A percentile compares a stretch with the other conserved stretches of the same genome.
Evolutionary conservation across 2,888 invertebrate species (phyloP).

Genomic region (Heteropelma amictum): DNA sequence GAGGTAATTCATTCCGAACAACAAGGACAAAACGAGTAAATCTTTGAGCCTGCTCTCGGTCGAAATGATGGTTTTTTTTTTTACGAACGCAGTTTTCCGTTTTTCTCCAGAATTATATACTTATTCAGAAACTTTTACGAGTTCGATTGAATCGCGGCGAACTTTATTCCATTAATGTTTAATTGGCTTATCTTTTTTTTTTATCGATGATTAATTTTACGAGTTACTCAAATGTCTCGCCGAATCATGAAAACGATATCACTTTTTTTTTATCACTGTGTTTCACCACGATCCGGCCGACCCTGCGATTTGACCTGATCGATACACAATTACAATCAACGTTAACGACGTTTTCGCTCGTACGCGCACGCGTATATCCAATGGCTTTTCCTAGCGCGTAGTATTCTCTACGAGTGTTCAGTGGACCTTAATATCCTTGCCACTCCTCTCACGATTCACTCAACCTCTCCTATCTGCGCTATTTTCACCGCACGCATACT

Average conservation of each 20-base stretch:
- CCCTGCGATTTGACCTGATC: constrained; percentile 56
- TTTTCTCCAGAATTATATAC: too few species aligned
- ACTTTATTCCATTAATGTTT: constrained; percentile 16
- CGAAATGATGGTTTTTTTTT: too few species aligned
- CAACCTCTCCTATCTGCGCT: constrained; percentile 27
- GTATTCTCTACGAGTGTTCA: constrained; percentile 20
- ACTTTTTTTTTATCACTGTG: constrained; percentile 33
- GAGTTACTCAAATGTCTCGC: too few species aligned
- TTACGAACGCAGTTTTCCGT: too few species aligned
- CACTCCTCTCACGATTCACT: constrained; percentile 35
- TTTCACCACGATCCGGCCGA: constrained; percentile 9
- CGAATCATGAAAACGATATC: constrained; percentile 54
- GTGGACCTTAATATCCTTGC: constrained; percentile 36
- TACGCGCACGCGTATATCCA: constrained; percentile 44
- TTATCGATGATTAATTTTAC: too few species aligned
- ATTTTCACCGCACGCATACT: constrained; percentile 47
- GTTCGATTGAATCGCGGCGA: background rate
- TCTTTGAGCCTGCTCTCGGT: too few species aligned
- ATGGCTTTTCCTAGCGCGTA: constrained; percentile 41
- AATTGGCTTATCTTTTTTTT: constrained; percentile 53
- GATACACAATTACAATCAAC: constrained; percentile 73
- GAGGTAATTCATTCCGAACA: too few species aligned
- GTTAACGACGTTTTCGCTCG: constrained; percentile 68
- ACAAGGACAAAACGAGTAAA: too few species aligned
- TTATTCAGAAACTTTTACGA: too few species aligned